Evolutionary conservation across 92 coral and sea anemone genomes (phyloP), one percentile per base, ranked within the genome.

Genomic region (Siderastrea siderea): DNA sequence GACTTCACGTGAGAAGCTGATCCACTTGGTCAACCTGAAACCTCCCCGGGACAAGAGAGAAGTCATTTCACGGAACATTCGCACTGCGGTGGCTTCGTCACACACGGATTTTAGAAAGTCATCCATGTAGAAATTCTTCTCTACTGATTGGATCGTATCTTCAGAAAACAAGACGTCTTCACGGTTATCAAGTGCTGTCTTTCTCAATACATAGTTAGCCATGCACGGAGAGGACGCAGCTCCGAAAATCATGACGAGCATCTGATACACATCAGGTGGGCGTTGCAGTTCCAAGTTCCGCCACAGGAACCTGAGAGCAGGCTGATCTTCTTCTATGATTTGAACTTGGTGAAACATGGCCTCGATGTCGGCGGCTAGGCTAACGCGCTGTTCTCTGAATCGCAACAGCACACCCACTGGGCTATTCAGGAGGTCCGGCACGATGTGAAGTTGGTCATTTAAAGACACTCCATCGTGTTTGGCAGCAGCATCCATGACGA

Each of bases 301-400:
- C 96, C 96, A 91, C 84, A 93, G 77, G 94, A 93, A 93, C 13
- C 94, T 87, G 15, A 90, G 92, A 43, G 91, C 94, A 49, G 93
- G 91, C 47, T 82, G 92, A 78, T 93, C 94, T 50, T 83, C 74
- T 72, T 71, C 91, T 26, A 65, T 84, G 67, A 93, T 66, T 54
- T 48, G 82, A 68, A 61, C 71, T 26, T 80, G 88, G 78, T 84
- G 90, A 69, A 91, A 94, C 93, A 94, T 89, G 46, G 95, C 90
- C 79, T 94, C 91, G 50, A 91, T 94, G 91, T 94, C 95, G 44
- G 96, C 93, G 69, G 93, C 73, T 13, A 91, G 51, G 38, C 93
- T 91, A 57, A 91, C 77, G 45, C 80, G 66, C 75, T 89, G 85
- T 71, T 91, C 94, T 75, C 87, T 82, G 84, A 26, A 26, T 26